A percentile compares a stretch with the other conserved stretches of the same genome.
Evolutionary conservation across 1,140 invertebrate species (phyloP).

Genomic region (Drosophila virilis): DNA sequence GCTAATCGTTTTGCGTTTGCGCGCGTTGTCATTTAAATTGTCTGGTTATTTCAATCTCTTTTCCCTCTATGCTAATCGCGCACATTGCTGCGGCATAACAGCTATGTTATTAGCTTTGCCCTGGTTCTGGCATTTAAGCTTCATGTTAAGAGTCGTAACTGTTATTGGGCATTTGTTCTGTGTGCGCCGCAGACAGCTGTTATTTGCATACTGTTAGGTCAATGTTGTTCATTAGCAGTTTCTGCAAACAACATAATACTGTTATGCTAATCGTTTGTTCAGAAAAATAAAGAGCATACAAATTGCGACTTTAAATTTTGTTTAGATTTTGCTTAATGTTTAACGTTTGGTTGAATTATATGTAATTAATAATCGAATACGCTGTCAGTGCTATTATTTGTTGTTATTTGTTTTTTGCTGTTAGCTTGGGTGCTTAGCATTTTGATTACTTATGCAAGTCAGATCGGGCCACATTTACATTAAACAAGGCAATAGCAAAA

Average conservation of each 20-base stretch:
- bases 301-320: slow-evolving; percentile 3
- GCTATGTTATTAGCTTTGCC: slow-evolving; percentile 7
- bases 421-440: slow-evolving; percentile 31
- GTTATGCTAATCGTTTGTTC: not conserved
- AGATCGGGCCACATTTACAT: slow-evolving; percentile 39
- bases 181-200: not conserved
- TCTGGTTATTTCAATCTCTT: slow-evolving; percentile 22
- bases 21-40: slow-evolving; percentile 39
- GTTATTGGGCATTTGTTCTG: not conserved
- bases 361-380: slow-evolving; percentile 64
- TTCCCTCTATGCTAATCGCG: slow-evolving; percentile 15
- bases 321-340: slow-evolving; percentile 4
- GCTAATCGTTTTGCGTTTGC: slow-evolving; percentile 73
- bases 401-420: slow-evolving; percentile 35
- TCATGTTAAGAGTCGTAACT: not conserved
- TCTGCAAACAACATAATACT: not conserved
- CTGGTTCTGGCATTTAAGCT: not conserved
- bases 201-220: not conserved
- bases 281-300: slow-evolving; percentile 23
- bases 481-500: slow-evolving; percentile 49
- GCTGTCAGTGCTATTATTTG: slow-evolving; percentile 16
- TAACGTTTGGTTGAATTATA: slow-evolving; percentile 53
- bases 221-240: not conserved
- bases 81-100: not conserved
- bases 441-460: slow-evolving; percentile 48